A percentile compares a stretch with the other conserved stretches of the same genome.
phyloP scores from a whole-genome alignment of 1,140 invertebrate species.

The Heliconius hermathena region DNA sequence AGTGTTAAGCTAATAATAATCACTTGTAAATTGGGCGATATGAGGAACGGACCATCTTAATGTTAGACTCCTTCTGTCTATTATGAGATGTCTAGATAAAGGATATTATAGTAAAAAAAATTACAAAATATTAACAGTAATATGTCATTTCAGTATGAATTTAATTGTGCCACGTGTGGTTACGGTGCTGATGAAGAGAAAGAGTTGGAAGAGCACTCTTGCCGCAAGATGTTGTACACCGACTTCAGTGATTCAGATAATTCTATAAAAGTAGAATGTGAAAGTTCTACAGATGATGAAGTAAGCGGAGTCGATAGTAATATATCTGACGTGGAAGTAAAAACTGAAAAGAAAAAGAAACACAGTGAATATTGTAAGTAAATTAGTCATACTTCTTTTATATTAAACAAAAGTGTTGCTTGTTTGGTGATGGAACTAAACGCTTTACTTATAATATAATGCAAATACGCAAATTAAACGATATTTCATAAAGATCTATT shows the following conservation, averaged over 20 bases:
- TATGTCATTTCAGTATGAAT: slow-evolving; percentile 28
- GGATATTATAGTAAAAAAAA: neutral
- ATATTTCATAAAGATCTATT: no score
- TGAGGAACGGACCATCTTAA: no score
- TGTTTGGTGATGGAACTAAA: no score
- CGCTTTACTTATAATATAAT: no score
- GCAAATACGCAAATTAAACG: no score
- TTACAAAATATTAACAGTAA: neutral
- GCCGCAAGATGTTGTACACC: slow-evolving; percentile 27
- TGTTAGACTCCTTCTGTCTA: no score
- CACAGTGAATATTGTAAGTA: slow-evolving; percentile 46
- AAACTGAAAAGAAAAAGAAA: slow-evolving; percentile 41
- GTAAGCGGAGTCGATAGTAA: slow-evolving; percentile 50
- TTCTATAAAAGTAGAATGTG: slow-evolving; percentile 44
- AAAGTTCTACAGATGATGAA: slow-evolving; percentile 44
- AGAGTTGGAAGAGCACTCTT: slow-evolving; percentile 45
- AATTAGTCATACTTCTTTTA: neutral
- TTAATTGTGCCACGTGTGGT: slow-evolving; percentile 46
- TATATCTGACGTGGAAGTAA: slow-evolving; percentile 49
- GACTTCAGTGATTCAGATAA: slow-evolving; percentile 47
- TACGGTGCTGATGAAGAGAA: slow-evolving; percentile 46
- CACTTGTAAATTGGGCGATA: no score
- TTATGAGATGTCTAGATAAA: neutral
- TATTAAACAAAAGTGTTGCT: no score
- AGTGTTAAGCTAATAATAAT: no score